phyloP scores from a whole-genome alignment of 2,113 vertebrate species.

The Turdus rufiventris region DNA sequence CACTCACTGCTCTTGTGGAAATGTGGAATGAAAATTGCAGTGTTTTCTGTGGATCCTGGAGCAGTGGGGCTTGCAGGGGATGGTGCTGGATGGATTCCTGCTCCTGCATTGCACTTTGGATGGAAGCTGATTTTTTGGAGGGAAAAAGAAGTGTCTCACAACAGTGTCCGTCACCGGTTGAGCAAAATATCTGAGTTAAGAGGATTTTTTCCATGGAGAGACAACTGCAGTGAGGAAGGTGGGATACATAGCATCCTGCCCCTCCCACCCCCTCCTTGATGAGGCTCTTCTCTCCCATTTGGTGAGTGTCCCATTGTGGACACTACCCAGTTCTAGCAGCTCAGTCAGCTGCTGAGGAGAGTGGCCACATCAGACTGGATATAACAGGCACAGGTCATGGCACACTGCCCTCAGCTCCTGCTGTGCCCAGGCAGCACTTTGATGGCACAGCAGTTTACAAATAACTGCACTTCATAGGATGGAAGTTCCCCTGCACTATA shows the following conservation, averaged over 20 bases:
- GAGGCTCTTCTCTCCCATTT: background rate
- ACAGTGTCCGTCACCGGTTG: background rate
- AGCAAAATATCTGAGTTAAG: background rate
- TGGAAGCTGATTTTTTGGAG: background rate
- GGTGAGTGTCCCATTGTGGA: background rate
- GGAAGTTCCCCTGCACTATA: background rate
- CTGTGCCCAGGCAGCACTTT: background rate
- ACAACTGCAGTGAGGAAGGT: background rate
- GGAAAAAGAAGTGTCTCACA: background rate
- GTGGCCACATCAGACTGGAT: background rate
- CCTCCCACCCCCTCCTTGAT: background rate
- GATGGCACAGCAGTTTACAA: background rate
- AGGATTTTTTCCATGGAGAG: background rate
- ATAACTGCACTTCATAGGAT: background rate
- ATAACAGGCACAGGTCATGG: background rate
- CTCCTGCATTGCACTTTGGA: background rate
- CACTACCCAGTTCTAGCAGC: background rate
- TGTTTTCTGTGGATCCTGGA: background rate
- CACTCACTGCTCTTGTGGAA: fast-evolving
- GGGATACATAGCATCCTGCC: background rate
- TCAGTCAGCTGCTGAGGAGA: background rate
- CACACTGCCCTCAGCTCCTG: background rate
- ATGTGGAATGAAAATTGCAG: background rate
- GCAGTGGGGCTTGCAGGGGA: background rate
- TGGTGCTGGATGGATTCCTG: background rate